Conservation (phyloP, 1,140 invertebrate genomes). For the Phthorimaea operculella region DNA sequence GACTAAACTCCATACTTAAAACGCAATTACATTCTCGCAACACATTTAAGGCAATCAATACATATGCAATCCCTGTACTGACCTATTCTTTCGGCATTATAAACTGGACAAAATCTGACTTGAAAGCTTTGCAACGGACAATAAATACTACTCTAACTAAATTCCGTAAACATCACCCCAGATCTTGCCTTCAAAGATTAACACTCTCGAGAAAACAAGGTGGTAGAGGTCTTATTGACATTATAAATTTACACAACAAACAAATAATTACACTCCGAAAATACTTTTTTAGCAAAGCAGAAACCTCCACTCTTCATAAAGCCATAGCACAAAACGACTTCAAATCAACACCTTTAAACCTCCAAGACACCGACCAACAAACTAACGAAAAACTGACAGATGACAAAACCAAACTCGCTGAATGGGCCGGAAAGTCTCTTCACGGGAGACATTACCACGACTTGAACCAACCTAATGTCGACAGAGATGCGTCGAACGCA, state of each 20-base stretch:
- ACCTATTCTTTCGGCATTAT: conserved; percentile 10
- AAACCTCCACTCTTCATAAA: not conserved
- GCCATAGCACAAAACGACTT: not conserved
- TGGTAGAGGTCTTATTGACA: not conserved
- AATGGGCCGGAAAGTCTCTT: too few relatives aligned
- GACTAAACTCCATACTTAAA: conserved; percentile 9
- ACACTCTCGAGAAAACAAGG: conserved; percentile 6
- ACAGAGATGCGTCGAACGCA: too few relatives aligned
- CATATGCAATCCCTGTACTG: conserved; percentile 6
- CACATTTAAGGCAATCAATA: conserved; percentile 10
- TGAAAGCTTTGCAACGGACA: not conserved
- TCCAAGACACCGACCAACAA: too few relatives aligned
- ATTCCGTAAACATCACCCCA: conserved; percentile 5
- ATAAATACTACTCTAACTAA: conserved; percentile 5
- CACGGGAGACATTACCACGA: too few relatives aligned
- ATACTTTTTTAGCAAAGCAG: not conserved
- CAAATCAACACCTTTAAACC: not conserved
- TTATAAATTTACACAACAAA: conserved; percentile 2
- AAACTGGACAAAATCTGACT: conserved; percentile 9
- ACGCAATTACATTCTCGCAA: conserved; percentile 6
- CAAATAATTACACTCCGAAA: not conserved
- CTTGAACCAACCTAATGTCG: too few relatives aligned
- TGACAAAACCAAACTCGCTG: too few relatives aligned
- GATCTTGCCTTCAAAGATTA: conserved; percentile 6
- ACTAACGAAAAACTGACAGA: too few relatives aligned